Conservation (phyloP, 2,113 vertebrate species). For the Equus przewalskii region DNA sequence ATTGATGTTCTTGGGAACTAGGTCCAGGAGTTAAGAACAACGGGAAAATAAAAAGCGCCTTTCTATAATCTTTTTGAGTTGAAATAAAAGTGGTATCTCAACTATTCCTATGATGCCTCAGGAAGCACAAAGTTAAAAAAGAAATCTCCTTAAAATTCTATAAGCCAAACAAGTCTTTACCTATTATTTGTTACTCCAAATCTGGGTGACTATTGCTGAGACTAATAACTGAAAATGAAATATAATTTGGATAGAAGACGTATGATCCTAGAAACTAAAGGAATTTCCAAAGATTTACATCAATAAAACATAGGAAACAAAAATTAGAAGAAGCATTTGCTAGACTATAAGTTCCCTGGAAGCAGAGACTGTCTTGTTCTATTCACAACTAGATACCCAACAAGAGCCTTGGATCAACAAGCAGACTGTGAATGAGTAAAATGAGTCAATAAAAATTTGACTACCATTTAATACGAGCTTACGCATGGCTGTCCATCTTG, state of each 20-base stretch:
- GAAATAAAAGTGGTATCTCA: neutral
- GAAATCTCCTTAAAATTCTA: neutral
- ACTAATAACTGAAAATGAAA: neutral
- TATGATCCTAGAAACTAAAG: neutral
- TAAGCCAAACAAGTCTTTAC: neutral
- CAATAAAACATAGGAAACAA: neutral
- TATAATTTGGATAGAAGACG: neutral
- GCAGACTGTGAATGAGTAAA: neutral
- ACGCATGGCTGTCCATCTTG: neutral
- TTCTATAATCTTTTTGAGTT: neutral
- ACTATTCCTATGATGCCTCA: neutral
- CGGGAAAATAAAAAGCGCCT: neutral
- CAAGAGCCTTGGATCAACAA: neutral
- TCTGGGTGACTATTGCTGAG: neutral
- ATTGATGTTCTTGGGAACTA: neutral
- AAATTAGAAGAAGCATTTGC: neutral
- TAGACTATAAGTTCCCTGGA: neutral
- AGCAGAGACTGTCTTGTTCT: neutral
- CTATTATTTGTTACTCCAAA: neutral
- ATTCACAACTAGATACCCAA: neutral
- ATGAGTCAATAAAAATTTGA: neutral
- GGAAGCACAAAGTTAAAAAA: neutral
- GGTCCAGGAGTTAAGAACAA: neutral
- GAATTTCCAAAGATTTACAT: neutral
- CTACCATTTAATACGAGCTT: neutral